These are phyloP conservation scores for Vollenhovia emeryi DNA, from an alignment of 1,140 invertebrate genomes.

Conservation along the genomic window DNA sequence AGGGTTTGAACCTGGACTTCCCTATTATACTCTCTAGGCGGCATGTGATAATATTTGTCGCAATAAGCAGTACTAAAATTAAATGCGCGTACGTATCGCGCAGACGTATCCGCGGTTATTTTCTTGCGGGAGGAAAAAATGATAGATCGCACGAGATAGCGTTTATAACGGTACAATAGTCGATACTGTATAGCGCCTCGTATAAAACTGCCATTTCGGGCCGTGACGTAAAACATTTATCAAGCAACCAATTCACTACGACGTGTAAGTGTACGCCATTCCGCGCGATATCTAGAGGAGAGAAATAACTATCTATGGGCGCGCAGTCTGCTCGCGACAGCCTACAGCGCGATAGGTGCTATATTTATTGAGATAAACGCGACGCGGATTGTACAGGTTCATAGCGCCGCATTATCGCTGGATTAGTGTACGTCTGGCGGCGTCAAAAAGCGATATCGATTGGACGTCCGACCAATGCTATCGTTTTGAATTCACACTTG, in stretches of 20 bases:
- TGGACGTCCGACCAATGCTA: background rate
- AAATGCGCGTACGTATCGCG: too few relatives aligned
- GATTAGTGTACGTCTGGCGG: slow-evolving; percentile 39
- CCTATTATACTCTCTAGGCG: too few relatives aligned
- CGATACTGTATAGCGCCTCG: slow-evolving; percentile 24
- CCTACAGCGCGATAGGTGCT: slow-evolving; percentile 24
- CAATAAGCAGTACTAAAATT: too few relatives aligned
- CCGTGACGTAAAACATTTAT: slow-evolving; percentile 51
- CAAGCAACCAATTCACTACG: slow-evolving; percentile 49
- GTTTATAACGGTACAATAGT: slow-evolving; percentile 45
- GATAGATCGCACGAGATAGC: slow-evolving; percentile 34
- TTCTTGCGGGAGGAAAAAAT: background rate
- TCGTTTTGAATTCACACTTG: slow-evolving; percentile 35
- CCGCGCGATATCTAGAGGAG: slow-evolving; percentile 40
- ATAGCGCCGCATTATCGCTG: slow-evolving; percentile 39
- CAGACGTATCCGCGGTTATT: background rate
- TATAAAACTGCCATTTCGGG: slow-evolving; percentile 54
- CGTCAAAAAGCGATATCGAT: slow-evolving; percentile 50
- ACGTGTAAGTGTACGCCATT: slow-evolving; percentile 51
- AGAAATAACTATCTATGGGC: slow-evolving; percentile 60
- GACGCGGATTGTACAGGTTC: slow-evolving; percentile 48
- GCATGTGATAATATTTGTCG: too few relatives aligned
- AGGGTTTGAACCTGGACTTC: too few relatives aligned
- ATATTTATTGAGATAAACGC: slow-evolving; percentile 60
- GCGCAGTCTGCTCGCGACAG: slow-evolving; percentile 55